Evolutionary conservation across 2,113 vertebrate species (phyloP).

Genomic region (Gorsachius goisagi): DNA sequence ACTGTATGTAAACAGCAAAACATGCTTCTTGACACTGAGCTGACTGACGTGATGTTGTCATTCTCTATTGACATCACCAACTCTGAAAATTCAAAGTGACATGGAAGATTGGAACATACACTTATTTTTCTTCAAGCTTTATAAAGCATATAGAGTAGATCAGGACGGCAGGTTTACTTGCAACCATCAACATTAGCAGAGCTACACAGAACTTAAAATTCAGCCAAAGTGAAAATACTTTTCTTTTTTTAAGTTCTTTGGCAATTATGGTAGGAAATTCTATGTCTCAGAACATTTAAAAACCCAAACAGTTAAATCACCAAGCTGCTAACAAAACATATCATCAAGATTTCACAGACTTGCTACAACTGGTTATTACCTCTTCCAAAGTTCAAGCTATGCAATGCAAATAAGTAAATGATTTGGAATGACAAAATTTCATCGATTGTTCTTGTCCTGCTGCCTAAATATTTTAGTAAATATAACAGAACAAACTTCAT

Average conservation of each 20-base stretch:
- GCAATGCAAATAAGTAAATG: neutral
- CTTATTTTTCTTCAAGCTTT: neutral
- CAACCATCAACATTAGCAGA: neutral
- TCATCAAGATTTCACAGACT: neutral
- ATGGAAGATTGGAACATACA: neutral
- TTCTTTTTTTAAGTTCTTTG: neutral
- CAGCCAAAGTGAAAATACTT: neutral
- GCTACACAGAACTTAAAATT: neutral
- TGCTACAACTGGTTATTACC: neutral
- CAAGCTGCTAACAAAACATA: neutral
- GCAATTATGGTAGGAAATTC: neutral
- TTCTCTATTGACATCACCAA: neutral
- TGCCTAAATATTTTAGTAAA: slow-evolving; percentile 17
- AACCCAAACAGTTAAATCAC: neutral
- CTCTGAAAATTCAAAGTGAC: neutral
- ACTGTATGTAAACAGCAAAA: neutral
- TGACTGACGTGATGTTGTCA: neutral
- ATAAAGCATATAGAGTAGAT: neutral
- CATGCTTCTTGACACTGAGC: neutral
- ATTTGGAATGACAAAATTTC: neutral
- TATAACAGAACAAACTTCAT: neutral
- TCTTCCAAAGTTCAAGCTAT: neutral
- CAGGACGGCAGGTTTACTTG: neutral
- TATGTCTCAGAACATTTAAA: neutral
- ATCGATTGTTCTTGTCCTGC: neutral